Evolutionary conservation across 2,888 invertebrate genomes (phyloP), one percentile per base, ranked within the genome.

Genomic region (Eupeodes latifasciatus): DNA sequence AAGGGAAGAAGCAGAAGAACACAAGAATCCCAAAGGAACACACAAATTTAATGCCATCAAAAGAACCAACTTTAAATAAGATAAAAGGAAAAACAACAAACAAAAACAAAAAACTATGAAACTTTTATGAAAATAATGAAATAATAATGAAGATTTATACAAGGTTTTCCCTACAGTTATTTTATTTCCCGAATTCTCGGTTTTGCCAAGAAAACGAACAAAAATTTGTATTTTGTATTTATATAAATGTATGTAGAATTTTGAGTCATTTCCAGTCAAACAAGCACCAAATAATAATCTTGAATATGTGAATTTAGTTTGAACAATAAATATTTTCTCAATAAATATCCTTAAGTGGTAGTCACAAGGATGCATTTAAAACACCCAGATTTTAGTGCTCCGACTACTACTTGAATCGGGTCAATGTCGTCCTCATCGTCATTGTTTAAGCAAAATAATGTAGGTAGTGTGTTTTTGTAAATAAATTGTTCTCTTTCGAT

Each of bases 341-440:
- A 51, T 51, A 72, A 82, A 59, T 49, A 62, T 49, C 71, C 64
- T 64, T 62, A 40, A 69, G 55, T 72, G 72, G 59, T 27, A 72
- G 59, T 47, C 27, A 59, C 14, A 72, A 59, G 72, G 44, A 72
- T 72, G 47, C 59, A 49, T 34, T 27, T 27, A 3, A 27, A 27
- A 27, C 19, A 27, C 10, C 10, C 19, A 47, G 59, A 59, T 59
- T 59, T n/a, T 59, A n/a, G 36, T 34, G 34, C 59, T n/a, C 4
- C 12, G 12, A 2, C 53, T 55, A 14, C 14, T 12, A 10, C 5
- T 47, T 55, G 40, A 71, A 71, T 16, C 12, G 44, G 55, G 71
- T 55, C 71, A 71, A 44, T 55, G 19, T 71, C 69, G 55, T 19
- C 47, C 5, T 49, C 40, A 12, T 71, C 69, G 55, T 19, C 47